These are phyloP conservation scores for Lepidonotus clava DNA, from an alignment of 2,888 invertebrate species.

Conservation along the genomic window DNA sequence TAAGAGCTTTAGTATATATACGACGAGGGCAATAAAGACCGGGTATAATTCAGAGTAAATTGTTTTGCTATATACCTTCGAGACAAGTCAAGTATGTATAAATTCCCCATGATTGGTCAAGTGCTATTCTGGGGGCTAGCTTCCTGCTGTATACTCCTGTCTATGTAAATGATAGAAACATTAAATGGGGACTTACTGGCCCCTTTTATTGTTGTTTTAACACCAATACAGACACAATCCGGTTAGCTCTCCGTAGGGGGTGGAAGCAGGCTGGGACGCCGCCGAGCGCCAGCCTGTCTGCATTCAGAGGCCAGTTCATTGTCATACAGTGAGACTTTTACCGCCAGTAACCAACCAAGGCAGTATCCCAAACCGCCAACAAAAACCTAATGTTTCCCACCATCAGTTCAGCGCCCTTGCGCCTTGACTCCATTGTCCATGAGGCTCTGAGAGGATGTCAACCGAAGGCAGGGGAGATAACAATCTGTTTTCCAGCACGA, in stretches of 20 bases:
- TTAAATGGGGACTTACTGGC: neutral
- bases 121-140: neutral
- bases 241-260: neutral
- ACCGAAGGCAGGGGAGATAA: neutral
- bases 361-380: neutral
- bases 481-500: neutral
- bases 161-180: constrained; percentile 37
- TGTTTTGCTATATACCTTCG: neutral
- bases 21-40: too few relatives aligned
- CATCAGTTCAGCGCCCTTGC: neutral
- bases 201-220: constrained; percentile 44
- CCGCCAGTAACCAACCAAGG: neutral
- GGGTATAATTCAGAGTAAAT: neutral
- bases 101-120: constrained; percentile 2
- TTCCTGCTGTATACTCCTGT: constrained; percentile 31
- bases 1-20: neutral
- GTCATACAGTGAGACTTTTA: constrained; percentile 40
- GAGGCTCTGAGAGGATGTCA: neutral
- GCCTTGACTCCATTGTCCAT: neutral
- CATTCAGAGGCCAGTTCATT: neutral
- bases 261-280: neutral
- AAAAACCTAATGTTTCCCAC: constrained; percentile 24
- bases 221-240: constrained; percentile 29
- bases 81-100: neutral
- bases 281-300: constrained; percentile 37